A percentile compares a stretch with the other conserved stretches of the same genome.
Conservation (phyloP, 2,888 invertebrate genomes). For the Tetragonula carbonaria region DNA sequence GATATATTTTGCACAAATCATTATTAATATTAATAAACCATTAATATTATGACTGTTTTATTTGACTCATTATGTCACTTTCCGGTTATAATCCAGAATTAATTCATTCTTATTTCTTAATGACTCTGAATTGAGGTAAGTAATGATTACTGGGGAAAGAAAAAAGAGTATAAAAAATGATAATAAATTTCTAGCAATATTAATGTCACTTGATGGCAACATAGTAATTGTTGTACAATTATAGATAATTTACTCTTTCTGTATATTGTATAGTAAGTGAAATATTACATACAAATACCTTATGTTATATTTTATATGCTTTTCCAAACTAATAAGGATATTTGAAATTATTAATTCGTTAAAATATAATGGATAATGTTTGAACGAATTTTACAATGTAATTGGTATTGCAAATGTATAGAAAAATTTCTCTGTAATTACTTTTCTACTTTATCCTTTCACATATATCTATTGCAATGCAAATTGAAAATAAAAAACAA, state of each 20-base stretch:
- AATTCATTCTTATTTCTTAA: neutral
- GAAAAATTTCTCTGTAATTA: constrained; percentile 33
- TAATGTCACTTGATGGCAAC: constrained; percentile 69
- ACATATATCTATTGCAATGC: constrained; percentile 16
- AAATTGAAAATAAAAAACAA: constrained; percentile 12
- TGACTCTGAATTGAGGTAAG: constrained; percentile 22
- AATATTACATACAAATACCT: constrained; percentile 81
- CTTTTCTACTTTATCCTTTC: constrained; percentile 38
- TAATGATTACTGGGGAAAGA: neutral
- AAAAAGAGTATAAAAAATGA: neutral
- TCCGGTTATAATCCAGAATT: neutral
- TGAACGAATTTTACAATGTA: neutral
- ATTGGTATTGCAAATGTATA: constrained; percentile 33
- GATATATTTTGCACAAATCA: constrained; percentile 80
- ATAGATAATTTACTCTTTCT: constrained; percentile 73
- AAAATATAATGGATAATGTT: neutral
- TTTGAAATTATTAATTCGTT: neutral
- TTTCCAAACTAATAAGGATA: constrained; percentile 26
- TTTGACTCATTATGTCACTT: constrained; percentile 24
- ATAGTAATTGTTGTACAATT: constrained; percentile 66
- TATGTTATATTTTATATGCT: constrained; percentile 57
- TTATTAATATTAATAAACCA: constrained; percentile 75
- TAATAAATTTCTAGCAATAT: constrained; percentile 55
- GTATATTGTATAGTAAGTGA: constrained; percentile 75
- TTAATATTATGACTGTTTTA: constrained; percentile 62